phyloP scores from a whole-genome alignment of 1,140 invertebrate genomes.

The Lutraria rhynchaena region DNA sequence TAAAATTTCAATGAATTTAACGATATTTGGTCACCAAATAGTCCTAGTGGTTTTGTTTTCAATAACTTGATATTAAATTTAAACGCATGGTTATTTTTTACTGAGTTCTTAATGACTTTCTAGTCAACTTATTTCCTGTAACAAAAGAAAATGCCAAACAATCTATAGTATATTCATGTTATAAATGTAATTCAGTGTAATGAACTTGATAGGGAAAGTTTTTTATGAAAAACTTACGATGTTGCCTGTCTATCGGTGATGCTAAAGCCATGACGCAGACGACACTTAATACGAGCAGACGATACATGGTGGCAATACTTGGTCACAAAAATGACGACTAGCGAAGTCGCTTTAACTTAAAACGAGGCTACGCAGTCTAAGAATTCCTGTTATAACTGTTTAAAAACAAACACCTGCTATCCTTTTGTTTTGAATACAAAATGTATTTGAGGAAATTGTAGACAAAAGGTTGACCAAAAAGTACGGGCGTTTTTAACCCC shows the following conservation, averaged over 20 bases:
- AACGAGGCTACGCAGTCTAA: background rate
- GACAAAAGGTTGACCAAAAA: slow-evolving; percentile 25
- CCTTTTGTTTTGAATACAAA: background rate
- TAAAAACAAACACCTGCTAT: slow-evolving; percentile 10
- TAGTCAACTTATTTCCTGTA: no score
- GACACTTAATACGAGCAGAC: slow-evolving; percentile 24
- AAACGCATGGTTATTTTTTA: no score
- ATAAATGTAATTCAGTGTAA: no score
- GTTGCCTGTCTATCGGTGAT: slow-evolving; percentile 4
- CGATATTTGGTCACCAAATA: no score
- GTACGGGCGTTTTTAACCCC: background rate
- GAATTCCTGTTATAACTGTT: background rate
- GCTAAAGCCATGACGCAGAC: slow-evolving; percentile 27
- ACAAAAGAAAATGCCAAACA: no score
- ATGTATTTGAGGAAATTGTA: slow-evolving; percentile 13
- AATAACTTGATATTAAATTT: no score
- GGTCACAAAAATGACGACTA: background rate
- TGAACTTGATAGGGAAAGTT: no score
- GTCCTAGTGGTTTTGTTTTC: no score
- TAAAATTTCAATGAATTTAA: no score
- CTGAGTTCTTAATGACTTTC: no score
- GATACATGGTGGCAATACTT: background rate
- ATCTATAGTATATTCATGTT: no score
- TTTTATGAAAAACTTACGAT: no score
- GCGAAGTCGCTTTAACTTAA: slow-evolving; percentile 1